phyloP scores from a whole-genome alignment of 2,797 vertebrate genomes.

The Cichlasoma orientale region DNA sequence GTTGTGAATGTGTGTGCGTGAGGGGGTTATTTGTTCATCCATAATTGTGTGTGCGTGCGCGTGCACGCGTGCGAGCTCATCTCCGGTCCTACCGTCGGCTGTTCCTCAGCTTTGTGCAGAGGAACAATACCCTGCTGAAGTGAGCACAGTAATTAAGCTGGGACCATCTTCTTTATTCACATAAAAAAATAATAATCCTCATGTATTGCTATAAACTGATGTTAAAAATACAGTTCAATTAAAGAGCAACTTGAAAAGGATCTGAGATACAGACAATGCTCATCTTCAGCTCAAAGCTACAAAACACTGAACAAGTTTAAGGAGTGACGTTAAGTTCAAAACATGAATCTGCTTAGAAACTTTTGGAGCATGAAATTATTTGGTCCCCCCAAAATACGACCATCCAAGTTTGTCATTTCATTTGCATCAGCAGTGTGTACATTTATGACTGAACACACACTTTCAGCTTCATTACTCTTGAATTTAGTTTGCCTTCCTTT shows the following conservation, averaged over 20 bases:
- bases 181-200: neutral
- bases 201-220: neutral
- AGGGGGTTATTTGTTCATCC: too few species aligned
- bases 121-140: conserved; percentile 32
- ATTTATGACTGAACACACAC: too few species aligned
- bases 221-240: neutral
- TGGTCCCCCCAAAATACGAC: too few species aligned
- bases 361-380: too few species aligned
- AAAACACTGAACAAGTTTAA: neutral
- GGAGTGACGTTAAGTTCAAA: neutral
- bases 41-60: neutral
- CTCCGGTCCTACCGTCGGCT: conserved; percentile 32
- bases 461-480: too few species aligned
- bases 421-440: too few species aligned
- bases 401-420: too few species aligned
- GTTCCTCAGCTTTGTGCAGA: conserved; percentile 19
- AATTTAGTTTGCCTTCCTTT: too few species aligned
- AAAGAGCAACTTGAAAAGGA: neutral
- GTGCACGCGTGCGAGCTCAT: neutral
- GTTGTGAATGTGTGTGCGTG: neutral
- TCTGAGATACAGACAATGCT: neutral
- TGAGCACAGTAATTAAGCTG: conserved; percentile 38
- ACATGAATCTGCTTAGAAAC: neutral
- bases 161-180: neutral
- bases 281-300: neutral